Evolutionary conservation across 2,797 vertebrate species (phyloP).

Genomic region (Leptoclinus maculatus): DNA sequence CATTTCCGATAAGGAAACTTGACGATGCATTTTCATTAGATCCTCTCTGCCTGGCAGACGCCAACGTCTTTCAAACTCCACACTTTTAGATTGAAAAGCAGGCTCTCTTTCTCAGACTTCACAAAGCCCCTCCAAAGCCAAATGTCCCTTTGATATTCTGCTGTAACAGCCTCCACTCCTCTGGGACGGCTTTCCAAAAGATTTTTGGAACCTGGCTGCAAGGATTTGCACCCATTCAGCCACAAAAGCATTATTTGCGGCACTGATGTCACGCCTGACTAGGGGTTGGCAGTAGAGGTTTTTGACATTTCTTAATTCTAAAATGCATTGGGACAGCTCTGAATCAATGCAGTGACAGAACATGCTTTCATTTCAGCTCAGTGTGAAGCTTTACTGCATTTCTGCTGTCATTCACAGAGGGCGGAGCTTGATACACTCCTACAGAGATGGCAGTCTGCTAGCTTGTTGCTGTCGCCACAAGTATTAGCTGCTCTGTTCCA

Average conservation of each 20-base stretch:
- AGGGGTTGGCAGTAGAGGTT: neutral
- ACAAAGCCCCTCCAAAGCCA: conserved; percentile 21
- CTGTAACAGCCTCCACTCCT: conserved; percentile 2
- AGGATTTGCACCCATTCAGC: conserved; percentile 31
- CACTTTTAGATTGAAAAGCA: neutral
- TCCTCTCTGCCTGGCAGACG: no score
- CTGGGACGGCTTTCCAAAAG: neutral
- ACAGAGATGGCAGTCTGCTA: no score
- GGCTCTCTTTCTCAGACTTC: conserved; percentile 1
- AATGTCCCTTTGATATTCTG: neutral
- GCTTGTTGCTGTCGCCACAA: no score
- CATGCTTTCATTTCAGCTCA: no score
- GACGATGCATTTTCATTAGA: neutral
- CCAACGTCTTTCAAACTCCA: neutral
- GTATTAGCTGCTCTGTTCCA: no score
- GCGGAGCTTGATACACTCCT: no score
- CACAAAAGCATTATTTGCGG: conserved; percentile 24
- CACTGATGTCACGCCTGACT: conserved; percentile 32
- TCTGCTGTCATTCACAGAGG: no score
- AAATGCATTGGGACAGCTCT: no score
- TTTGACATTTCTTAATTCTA: neutral
- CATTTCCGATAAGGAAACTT: neutral
- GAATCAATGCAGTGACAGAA: no score
- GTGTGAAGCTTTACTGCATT: no score
- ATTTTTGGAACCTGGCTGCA: conserved; percentile 21